phyloP scores from a whole-genome alignment of 2,113 vertebrate genomes.

The Polypterus senegalus region DNA sequence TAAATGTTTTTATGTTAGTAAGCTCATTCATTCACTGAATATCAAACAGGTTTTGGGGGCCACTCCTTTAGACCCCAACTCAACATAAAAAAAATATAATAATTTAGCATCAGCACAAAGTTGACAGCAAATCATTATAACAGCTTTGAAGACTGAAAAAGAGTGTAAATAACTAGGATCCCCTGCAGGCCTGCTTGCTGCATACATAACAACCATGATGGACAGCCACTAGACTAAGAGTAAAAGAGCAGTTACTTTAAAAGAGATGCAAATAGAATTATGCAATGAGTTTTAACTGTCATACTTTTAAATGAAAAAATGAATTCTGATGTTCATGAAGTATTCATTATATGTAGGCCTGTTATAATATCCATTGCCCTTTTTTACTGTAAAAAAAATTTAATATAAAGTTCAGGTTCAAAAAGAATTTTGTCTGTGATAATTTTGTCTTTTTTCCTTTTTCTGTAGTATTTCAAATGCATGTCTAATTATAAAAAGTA shows the following conservation, averaged over 20 bases:
- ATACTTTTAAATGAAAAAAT: conserved; percentile 49
- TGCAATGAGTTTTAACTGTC: conserved; percentile 59
- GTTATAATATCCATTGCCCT: too few species aligned
- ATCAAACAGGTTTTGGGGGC: conserved; percentile 50
- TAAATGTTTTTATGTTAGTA: conserved; percentile 38
- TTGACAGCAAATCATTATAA: conserved; percentile 80
- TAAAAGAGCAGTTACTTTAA: conserved; percentile 35
- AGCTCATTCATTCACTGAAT: conserved; percentile 56
- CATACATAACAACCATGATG: conserved; percentile 68
- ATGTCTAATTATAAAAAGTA: too few species aligned
- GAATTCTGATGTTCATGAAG: too few species aligned
- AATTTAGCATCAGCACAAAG: conserved; percentile 74
- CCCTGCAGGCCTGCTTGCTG: conserved; percentile 65
- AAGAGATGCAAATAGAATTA: conserved; percentile 51
- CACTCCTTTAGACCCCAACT: conserved; percentile 57
- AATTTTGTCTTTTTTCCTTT: too few species aligned
- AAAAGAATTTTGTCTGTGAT: too few species aligned
- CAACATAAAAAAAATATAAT: conserved; percentile 65
- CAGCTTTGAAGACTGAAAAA: conserved; percentile 71
- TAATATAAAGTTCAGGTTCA: too few species aligned
- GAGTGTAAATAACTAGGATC: conserved; percentile 76
- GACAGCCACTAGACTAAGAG: conserved; percentile 56
- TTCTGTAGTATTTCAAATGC: too few species aligned
- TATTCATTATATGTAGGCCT: too few species aligned
- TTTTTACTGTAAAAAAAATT: too few species aligned